Percentiles rank a stretch among this genome's conserved stretches.
phyloP scores from a whole-genome alignment of 1,140 invertebrate species.

The Scaptodrosophila lebanonensis region DNA sequence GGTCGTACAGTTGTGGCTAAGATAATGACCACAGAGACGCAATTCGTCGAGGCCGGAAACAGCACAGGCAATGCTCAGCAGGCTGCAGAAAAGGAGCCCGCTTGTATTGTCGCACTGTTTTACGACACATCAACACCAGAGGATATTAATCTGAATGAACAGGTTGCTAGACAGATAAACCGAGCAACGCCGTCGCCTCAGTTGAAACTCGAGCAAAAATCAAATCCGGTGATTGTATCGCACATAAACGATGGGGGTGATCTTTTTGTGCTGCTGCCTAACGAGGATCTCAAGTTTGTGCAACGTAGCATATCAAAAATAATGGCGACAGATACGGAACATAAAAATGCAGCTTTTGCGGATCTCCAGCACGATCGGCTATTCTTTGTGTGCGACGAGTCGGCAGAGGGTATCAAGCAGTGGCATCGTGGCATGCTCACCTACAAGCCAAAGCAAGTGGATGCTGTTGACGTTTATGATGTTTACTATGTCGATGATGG shows the following conservation, averaged over 20 bases:
- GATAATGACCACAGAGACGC: slow-evolving; percentile 53
- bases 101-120: slow-evolving; percentile 62
- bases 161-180: slow-evolving; percentile 57
- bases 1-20: slow-evolving; percentile 62
- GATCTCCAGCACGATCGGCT: slow-evolving; percentile 58
- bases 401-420: slow-evolving; percentile 29
- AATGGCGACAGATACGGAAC: slow-evolving; percentile 48
- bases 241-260: slow-evolving; percentile 69
- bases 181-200: slow-evolving; percentile 50
- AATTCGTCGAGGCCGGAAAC: slow-evolving; percentile 41
- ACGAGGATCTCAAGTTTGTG: slow-evolving; percentile 60
- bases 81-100: slow-evolving; percentile 13
- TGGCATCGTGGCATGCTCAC: slow-evolving; percentile 68
- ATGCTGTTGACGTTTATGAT: slow-evolving; percentile 58
- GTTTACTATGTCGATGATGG: slow-evolving; percentile 71
- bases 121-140: slow-evolving; percentile 72
- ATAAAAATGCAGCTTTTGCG: slow-evolving; percentile 43
- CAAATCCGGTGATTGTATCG: slow-evolving; percentile 55
- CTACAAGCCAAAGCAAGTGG: slow-evolving; percentile 40
- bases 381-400: slow-evolving; percentile 66
- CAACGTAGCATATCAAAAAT: slow-evolving; percentile 58
- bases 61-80: slow-evolving; percentile 25
- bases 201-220: slow-evolving; percentile 51
- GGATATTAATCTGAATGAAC: slow-evolving; percentile 67
- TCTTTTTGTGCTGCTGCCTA: slow-evolving; percentile 55